Evolutionary conservation across 1,140 invertebrate species (phyloP), one percentile per base, ranked within the genome.

Genomic region (Calephelis virginiensis): DNA sequence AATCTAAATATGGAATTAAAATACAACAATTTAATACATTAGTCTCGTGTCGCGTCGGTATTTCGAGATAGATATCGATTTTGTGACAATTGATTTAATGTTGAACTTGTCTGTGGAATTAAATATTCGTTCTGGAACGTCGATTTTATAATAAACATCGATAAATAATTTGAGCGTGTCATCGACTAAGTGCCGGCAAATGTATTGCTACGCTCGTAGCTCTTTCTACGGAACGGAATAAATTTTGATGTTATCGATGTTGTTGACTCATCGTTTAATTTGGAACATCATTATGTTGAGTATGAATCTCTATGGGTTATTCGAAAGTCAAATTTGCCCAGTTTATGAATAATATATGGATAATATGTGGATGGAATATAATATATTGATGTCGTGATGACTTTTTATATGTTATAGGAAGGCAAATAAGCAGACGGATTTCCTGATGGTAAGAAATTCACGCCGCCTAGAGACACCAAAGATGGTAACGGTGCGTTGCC

Each of bases 1-100:
- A 69, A 71, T 74, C 69, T 73, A 48, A 49, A 61, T 64, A 65
- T 72, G 68, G 75, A 77, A 80, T 82, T 83, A 81, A 81, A 81
- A 82, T 77, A 76, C 75, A 78, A 76, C 79, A 71, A 73, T 81
- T 81, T 77, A 73, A 78, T 77, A 75, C 73, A 80, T 82, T 76
- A 76, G 71, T 76, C 74, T 56, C 63, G 70, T 71, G 72, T 69
- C 67, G 73, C 64, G 48, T 59, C 68, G 63, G 63, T 73, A 76
- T 78, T 75, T 74, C 74, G 69, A 64, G 68, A 73, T 68, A 66
- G 68, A 73, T 75, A 73, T 70, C 63, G 77, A 71, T 72, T 64
- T 60, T 63, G 37, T 60, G 68, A 74, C 76, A 67, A 69, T 72
- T 73, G 78, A 78, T 78, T 76, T 80, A 72, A 68, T 67, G 72